Evolutionary conservation across 2,113 vertebrate genomes (phyloP).

Genomic region (Erinaceus europaeus): DNA sequence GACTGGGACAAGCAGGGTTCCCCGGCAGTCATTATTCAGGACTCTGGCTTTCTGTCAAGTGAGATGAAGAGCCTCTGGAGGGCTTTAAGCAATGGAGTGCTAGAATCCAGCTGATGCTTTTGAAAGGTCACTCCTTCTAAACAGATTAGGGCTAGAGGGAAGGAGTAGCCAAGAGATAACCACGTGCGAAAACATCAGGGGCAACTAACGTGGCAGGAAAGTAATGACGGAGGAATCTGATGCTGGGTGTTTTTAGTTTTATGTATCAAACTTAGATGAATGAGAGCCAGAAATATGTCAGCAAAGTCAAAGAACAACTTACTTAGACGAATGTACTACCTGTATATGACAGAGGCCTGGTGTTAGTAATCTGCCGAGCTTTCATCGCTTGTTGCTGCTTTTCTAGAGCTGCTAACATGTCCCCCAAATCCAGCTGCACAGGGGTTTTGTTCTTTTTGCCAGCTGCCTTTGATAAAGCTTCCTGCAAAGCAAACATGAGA

Average conservation of each 20-base stretch:
- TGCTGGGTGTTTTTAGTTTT: not conserved
- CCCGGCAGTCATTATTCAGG: not conserved
- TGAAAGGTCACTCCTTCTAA: not conserved
- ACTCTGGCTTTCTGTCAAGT: not conserved
- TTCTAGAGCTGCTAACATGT: constrained; percentile 97
- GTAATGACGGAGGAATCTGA: not conserved
- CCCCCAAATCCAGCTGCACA: constrained; percentile 96
- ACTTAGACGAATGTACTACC: constrained; percentile 76
- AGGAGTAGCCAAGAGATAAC: not conserved
- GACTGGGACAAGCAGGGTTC: not conserved
- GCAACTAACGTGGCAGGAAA: not conserved
- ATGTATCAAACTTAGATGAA: not conserved
- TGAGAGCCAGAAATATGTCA: not conserved
- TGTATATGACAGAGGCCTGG: constrained; percentile 93
- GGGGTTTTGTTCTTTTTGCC: constrained; percentile 98
- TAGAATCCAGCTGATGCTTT: not conserved
- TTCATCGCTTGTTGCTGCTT: constrained; percentile 98
- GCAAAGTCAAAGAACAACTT: not conserved
- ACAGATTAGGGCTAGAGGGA: not conserved
- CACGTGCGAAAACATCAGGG: not conserved
- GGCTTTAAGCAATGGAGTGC: not conserved
- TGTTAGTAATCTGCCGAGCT: constrained; percentile 95
- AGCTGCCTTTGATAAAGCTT: constrained; percentile 96
- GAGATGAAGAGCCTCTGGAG: not conserved
- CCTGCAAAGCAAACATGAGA: constrained; percentile 78